Evolutionary conservation across 2,888 invertebrate species (phyloP).

Genomic region (Chymomyza amoena): DNA sequence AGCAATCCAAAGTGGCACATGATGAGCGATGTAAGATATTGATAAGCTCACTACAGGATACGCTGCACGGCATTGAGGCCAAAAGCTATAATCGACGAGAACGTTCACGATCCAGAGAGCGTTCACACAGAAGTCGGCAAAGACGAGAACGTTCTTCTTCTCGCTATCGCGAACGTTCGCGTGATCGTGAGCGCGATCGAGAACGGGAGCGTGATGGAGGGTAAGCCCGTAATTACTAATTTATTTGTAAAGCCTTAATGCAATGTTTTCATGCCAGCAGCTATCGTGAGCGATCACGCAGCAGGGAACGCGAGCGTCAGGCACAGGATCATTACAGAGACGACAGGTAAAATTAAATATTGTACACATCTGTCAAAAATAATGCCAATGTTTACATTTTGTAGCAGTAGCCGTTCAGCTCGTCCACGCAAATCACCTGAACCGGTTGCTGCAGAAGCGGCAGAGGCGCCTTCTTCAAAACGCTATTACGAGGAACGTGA

Average conservation of each 20-base stretch:
- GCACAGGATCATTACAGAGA: slow-evolving; percentile 78
- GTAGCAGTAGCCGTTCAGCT: slow-evolving; percentile 78
- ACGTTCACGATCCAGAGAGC: slow-evolving; percentile 80
- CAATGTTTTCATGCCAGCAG: slow-evolving; percentile 52
- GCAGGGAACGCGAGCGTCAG: slow-evolving; percentile 83
- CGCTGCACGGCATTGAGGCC: slow-evolving; percentile 97
- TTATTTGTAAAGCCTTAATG: neutral
- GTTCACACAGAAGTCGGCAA: slow-evolving; percentile 79
- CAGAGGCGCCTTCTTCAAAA: slow-evolving; percentile 77
- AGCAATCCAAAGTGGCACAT: slow-evolving; percentile 91
- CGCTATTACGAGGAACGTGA: slow-evolving; percentile 93
- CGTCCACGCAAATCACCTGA: slow-evolving; percentile 80
- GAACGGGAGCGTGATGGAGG: slow-evolving; percentile 79
- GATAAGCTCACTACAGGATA: slow-evolving; percentile 97
- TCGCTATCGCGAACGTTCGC: slow-evolving; percentile 85
- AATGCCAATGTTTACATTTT: neutral
- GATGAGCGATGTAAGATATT: slow-evolving; percentile 99
- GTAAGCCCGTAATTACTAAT: slow-evolving; percentile 75
- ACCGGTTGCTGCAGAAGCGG: slow-evolving; percentile 78
- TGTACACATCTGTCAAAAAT: neutral
- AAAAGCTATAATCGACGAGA: slow-evolving; percentile 94
- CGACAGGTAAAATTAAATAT: slow-evolving; percentile 68
- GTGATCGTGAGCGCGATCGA: slow-evolving; percentile 83
- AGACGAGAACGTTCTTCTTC: slow-evolving; percentile 80
- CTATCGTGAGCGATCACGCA: slow-evolving; percentile 85